Percentiles rank a stretch among this genome's conserved stretches.
phyloP scores from a whole-genome alignment of 2,888 invertebrate species.

The Drosophila siamana region DNA sequence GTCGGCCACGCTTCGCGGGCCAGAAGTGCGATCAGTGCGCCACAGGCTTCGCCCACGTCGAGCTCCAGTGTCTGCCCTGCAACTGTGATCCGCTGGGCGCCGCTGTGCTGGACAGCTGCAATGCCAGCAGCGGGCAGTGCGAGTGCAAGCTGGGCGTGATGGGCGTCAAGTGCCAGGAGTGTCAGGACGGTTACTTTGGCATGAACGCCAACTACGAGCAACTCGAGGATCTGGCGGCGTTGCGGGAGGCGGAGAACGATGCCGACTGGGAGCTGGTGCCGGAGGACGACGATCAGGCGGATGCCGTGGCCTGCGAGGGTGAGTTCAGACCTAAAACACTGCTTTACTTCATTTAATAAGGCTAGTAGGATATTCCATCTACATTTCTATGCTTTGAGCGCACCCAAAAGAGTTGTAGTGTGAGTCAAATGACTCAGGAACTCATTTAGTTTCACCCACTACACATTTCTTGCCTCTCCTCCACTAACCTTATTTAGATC shows the following conservation, averaged over 20 bases:
- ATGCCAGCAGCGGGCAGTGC: conserved; percentile 91
- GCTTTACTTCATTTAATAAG: no score
- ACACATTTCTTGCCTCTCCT: no score
- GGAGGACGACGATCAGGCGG: conserved; percentile 25
- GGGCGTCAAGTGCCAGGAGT: conserved; percentile 91
- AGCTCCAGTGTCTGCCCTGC: conserved; percentile 92
- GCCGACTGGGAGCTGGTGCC: conserved; percentile 64
- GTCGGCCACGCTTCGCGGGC: conserved; percentile 90
- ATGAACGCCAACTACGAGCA: conserved; percentile 84
- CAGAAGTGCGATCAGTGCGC: conserved; percentile 90
- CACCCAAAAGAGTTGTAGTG: no score
- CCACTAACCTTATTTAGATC: no score
- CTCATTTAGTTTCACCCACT: no score
- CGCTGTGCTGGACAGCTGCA: conserved; percentile 88
- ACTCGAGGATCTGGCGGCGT: conserved; percentile 65
- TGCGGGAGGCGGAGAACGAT: conserved; percentile 56
- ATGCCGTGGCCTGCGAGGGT: conserved; percentile 80
- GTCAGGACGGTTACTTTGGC: conserved; percentile 90
- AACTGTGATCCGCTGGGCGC: conserved; percentile 91
- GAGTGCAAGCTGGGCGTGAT: conserved; percentile 91
- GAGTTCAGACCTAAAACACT: no score
- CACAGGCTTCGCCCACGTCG: conserved; percentile 90
- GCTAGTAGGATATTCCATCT: no score
- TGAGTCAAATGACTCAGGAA: no score
- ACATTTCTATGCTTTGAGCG: no score